These are phyloP conservation scores for Cantharis rustica DNA, from an alignment of 2,888 invertebrate genomes.

Conservation along the genomic window DNA sequence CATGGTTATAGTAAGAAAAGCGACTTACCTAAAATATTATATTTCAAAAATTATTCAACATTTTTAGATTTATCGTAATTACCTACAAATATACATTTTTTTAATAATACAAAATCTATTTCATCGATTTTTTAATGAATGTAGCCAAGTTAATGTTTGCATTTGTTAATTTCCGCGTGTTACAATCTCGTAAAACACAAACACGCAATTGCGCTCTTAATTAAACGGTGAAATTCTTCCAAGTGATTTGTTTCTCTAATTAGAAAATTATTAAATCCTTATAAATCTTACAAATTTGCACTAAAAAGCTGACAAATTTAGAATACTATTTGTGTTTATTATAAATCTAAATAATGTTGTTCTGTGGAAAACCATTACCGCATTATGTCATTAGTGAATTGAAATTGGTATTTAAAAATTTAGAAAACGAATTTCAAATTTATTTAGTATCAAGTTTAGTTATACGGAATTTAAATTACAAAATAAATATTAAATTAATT, in stretches of 20 bases:
- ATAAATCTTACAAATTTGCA: neutral
- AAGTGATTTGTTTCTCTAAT: conserved; percentile 12
- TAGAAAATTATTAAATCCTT: conserved; percentile 12
- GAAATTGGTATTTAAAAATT: neutral
- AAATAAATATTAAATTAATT: conserved; percentile 1
- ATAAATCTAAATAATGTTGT: neutral
- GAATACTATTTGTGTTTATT: neutral
- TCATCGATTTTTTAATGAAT: conserved; percentile 12
- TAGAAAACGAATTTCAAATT: neutral
- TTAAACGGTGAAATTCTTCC: conserved; percentile 21
- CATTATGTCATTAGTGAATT: neutral
- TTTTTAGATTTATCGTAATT: neutral
- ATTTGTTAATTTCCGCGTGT: conserved; percentile 21
- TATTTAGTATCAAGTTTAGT: neutral
- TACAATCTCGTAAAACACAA: conserved; percentile 18
- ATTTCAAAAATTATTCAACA: neutral
- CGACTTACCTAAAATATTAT: too few relatives aligned
- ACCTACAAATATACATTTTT: too few relatives aligned
- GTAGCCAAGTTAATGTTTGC: conserved; percentile 15
- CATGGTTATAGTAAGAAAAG: too few relatives aligned
- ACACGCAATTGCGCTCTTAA: conserved; percentile 23
- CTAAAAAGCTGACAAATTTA: neutral
- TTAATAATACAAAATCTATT: neutral
- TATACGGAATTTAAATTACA: conserved; percentile 2
- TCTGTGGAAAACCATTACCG: neutral